Evolutionary conservation across 2,888 invertebrate species (phyloP).

Genomic region (Thalpophila matura): DNA sequence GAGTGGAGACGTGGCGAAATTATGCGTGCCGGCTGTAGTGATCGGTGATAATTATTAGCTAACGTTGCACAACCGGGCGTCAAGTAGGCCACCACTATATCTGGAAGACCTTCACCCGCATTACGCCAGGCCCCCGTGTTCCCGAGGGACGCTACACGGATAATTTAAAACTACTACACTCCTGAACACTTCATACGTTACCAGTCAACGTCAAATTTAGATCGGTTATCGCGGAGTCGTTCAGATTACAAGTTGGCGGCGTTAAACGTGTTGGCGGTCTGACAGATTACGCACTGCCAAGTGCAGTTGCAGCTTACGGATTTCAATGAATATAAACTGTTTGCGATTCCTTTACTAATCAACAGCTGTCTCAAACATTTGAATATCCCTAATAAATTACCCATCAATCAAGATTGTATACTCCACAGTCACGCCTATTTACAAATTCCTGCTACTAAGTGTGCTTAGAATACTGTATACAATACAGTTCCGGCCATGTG

Average conservation of each 20-base stretch:
- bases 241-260: conserved; percentile 59
- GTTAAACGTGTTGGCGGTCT: conserved; percentile 59
- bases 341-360: conserved; percentile 15
- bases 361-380: conserved; percentile 19
- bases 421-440: conserved; percentile 35
- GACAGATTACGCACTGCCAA: conserved; percentile 57
- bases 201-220: conserved; percentile 56
- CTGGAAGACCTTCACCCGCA: conserved; percentile 89
- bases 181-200: conserved; percentile 42
- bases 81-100: conserved; percentile 84
- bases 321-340: conserved; percentile 37
- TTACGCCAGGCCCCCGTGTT: conserved; percentile 73
- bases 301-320: conserved; percentile 51
- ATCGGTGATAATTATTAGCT: conserved; percentile 66
- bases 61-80: conserved; percentile 81
- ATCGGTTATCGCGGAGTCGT: conserved; percentile 50
- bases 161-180: conserved; percentile 62
- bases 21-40: conserved; percentile 68
- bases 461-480: conserved; percentile 51
- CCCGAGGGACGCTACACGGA: conserved; percentile 75
- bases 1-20: conserved; percentile 73
- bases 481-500: conserved; percentile 70
- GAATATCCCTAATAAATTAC: conserved; percentile 10
- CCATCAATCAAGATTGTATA: conserved; percentile 34
- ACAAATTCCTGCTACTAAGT: conserved; percentile 42